These are phyloP conservation scores for Otus sunia DNA, from an alignment of 2,113 vertebrate genomes.

Conservation along the genomic window DNA sequence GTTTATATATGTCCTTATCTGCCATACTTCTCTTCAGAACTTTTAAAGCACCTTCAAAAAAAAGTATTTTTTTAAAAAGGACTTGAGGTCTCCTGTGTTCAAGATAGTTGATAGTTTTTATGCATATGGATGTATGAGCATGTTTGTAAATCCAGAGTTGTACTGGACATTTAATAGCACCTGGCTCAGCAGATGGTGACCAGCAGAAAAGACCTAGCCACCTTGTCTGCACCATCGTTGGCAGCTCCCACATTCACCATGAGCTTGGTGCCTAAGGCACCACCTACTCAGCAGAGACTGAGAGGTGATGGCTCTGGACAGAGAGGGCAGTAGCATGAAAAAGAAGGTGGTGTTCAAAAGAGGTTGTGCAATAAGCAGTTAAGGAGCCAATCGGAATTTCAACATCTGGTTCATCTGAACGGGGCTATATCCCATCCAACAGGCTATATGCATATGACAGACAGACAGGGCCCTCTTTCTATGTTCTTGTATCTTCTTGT, in stretches of 20 bases:
- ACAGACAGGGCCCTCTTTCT: not conserved
- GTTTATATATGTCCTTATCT: not conserved
- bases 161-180: not conserved
- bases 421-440: not conserved
- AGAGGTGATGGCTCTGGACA: not conserved
- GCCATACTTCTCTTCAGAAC: not conserved
- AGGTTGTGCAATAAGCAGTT: too few relatives aligned
- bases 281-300: not conserved
- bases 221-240: not conserved
- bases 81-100: not conserved
- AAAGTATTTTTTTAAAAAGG: not conserved
- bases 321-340: not conserved
- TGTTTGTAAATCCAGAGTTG: not conserved
- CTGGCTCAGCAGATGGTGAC: not conserved
- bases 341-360: not conserved
- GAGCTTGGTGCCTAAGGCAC: not conserved
- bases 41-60: not conserved
- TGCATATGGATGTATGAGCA: not conserved
- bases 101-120: not conserved
- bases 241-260: accelerated
- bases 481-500: not conserved
- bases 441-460: not conserved
- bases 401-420: not conserved
- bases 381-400: not conserved
- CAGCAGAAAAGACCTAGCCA: not conserved